phyloP scores from a whole-genome alignment of 2,797 vertebrate species.

The Agapornis canus region DNA sequence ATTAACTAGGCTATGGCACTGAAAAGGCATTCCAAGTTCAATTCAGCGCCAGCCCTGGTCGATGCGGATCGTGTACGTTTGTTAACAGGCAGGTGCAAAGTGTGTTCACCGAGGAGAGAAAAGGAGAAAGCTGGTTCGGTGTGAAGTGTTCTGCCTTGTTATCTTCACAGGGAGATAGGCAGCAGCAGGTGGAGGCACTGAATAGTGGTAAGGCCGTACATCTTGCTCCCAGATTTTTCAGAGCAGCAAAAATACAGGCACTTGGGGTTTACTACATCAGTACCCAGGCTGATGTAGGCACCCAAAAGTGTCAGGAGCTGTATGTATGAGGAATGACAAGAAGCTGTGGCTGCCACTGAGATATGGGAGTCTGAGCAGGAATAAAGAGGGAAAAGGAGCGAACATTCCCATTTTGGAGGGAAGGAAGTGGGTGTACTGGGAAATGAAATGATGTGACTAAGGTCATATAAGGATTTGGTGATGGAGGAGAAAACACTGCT shows the following conservation, averaged over 20 bases:
- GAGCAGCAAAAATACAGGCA: neutral
- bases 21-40: conserved; percentile 33
- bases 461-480: neutral
- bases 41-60: neutral
- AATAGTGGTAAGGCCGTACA: neutral
- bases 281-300: neutral
- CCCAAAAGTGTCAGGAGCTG: neutral
- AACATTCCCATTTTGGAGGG: neutral
- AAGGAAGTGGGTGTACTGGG: neutral
- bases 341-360: neutral
- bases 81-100: conserved; percentile 38
- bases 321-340: neutral
- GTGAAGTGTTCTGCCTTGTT: conserved; percentile 1
- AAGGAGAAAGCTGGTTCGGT: neutral
- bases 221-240: neutral
- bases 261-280: neutral
- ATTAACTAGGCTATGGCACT: conserved; percentile 45
- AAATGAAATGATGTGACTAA: neutral
- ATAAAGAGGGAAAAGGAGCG: neutral
- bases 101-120: neutral
- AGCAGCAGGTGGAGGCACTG: neutral
- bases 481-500: neutral
- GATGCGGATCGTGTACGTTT: neutral
- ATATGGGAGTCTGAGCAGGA: neutral
- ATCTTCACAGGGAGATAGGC: neutral